Conservation (phyloP, 30 jellyfish, hydroid and myxozoan species). For the Sanderia malayensis region DNA sequence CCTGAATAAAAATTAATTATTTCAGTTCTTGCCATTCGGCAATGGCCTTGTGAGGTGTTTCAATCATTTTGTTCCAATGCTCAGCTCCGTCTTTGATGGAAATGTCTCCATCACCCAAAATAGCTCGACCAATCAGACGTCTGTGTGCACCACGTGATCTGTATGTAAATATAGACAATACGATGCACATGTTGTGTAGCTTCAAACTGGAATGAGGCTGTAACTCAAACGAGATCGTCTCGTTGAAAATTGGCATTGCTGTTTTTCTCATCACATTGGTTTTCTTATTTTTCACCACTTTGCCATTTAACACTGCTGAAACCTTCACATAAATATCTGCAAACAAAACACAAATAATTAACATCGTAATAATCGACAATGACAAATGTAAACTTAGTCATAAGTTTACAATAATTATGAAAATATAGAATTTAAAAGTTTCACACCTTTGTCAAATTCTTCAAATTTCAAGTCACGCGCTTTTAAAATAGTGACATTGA, state of each 20-base stretch:
- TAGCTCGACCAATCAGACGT: slow-evolving; percentile 78
- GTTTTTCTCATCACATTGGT: slow-evolving; percentile 33
- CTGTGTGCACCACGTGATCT: slow-evolving; percentile 69
- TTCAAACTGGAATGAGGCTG: slow-evolving; percentile 14
- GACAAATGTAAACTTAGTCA: too few relatives aligned
- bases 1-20: too few relatives aligned
- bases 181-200: slow-evolving; percentile 12
- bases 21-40: slow-evolving; percentile 70
- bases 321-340: slow-evolving; percentile 58
- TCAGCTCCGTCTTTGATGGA: slow-evolving; percentile 53
- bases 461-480: slow-evolving; percentile 65
- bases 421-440: too few relatives aligned
- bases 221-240: slow-evolving; percentile 32
- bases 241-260: slow-evolving; percentile 55
- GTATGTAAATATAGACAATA: slow-evolving; percentile 37
- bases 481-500: slow-evolving; percentile 57
- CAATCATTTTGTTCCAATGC: slow-evolving; percentile 69
- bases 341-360: too few relatives aligned
- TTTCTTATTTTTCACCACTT: slow-evolving; percentile 45
- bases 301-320: slow-evolving; percentile 38
- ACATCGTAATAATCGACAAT: too few relatives aligned
- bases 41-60: slow-evolving; percentile 41
- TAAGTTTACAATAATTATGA: too few relatives aligned
- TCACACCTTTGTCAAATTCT: slow-evolving; percentile 73
- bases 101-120: slow-evolving; percentile 46